phyloP scores from a whole-genome alignment of 1,140 invertebrate genomes.

The Lamellibrachia luymesi region DNA sequence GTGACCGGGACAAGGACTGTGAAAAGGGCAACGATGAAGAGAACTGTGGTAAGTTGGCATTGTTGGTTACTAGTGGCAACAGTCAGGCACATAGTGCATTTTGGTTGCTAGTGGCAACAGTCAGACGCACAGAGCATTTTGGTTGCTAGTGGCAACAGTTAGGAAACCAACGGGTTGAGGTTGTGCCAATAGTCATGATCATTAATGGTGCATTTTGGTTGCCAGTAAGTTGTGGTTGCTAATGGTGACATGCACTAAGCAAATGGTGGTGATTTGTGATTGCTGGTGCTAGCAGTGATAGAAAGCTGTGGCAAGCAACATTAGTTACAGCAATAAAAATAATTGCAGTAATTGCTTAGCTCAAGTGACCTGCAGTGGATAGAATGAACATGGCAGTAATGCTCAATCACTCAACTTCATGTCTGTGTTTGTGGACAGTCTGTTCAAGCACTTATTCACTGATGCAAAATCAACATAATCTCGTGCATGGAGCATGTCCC shows the following conservation, averaged over 20 bases:
- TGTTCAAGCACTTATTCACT: not conserved
- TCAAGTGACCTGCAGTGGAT: no score
- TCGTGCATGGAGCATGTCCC: not conserved
- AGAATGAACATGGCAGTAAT: not conserved
- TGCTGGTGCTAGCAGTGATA: not conserved
- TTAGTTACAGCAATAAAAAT: not conserved
- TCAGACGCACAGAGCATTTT: not conserved
- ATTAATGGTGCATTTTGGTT: no score
- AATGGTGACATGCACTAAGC: not conserved
- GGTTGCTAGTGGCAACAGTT: not conserved
- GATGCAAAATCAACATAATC: not conserved
- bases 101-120: no score
- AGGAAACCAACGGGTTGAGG: not conserved
- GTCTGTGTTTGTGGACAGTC: not conserved
- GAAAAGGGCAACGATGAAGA: constrained; percentile 90
- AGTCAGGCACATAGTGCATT: no score
- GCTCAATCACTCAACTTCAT: not conserved
- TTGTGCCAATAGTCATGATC: no score
- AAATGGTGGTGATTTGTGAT: not conserved
- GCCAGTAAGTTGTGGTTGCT: not conserved
- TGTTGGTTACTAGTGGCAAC: no score
- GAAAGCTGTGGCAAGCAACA: not conserved
- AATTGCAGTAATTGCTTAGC: not conserved
- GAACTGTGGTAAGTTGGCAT: constrained; percentile 32
- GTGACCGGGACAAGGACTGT: constrained; percentile 92